Evolutionary conservation across 2,113 vertebrate species (phyloP).

Genomic region (Strix aluco): DNA sequence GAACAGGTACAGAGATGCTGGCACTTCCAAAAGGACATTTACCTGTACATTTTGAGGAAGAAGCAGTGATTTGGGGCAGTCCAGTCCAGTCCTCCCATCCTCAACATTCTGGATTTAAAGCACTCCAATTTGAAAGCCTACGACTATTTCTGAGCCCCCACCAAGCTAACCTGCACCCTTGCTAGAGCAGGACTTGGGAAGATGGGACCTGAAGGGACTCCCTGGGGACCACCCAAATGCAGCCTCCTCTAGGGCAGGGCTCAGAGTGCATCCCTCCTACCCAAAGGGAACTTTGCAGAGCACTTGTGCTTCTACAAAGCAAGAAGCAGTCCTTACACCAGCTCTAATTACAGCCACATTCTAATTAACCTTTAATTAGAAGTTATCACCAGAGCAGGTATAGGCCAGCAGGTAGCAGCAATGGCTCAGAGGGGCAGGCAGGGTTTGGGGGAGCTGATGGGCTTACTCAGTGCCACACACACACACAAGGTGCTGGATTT

Average conservation of each 20-base stretch:
- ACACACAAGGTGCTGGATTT: neutral
- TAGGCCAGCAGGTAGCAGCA: neutral
- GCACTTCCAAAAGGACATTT: neutral
- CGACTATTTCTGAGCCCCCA: neutral
- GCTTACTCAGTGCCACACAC: neutral
- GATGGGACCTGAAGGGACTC: neutral
- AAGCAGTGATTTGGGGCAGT: neutral
- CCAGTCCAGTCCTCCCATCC: no score
- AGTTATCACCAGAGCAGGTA: neutral
- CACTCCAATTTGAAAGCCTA: neutral
- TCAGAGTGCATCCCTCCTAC: neutral
- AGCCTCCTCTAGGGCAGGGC: accelerated
- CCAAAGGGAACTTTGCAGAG: neutral
- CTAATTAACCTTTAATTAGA: neutral
- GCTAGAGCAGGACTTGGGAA: neutral
- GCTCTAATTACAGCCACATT: neutral
- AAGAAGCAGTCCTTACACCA: neutral
- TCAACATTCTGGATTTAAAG: neutral
- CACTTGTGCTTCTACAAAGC: neutral
- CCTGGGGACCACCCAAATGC: neutral
- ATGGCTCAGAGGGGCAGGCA: neutral
- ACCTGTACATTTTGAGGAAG: accelerated
- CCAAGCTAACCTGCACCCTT: accelerated
- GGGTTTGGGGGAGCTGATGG: neutral
- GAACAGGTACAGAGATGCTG: neutral